Evolutionary conservation across 2,797 vertebrate genomes (phyloP).

Genomic region (Oreonectes daqikongensis): DNA sequence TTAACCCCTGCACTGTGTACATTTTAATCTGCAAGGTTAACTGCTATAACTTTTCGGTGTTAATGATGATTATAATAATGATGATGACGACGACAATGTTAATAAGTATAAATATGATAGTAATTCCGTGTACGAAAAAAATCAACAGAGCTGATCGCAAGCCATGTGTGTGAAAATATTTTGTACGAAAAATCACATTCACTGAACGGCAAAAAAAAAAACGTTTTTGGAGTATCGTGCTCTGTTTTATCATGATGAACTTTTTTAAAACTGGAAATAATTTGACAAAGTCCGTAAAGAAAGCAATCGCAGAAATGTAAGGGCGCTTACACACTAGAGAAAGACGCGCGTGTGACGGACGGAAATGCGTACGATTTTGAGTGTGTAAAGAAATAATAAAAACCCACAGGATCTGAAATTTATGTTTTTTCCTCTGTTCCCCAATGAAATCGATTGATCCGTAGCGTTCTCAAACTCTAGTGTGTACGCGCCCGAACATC

Average conservation of each 20-base stretch:
- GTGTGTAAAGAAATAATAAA: background rate
- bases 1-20: conserved; percentile 77
- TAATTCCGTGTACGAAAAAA: conserved; percentile 74
- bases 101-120: conserved; percentile 80
- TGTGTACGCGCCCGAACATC: conserved; percentile 14
- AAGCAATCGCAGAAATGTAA: conserved; percentile 62
- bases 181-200: conserved; percentile 75
- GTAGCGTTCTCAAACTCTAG: conserved; percentile 9
- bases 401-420: background rate
- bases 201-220: conserved; percentile 61
- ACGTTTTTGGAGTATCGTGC: conserved; percentile 73
- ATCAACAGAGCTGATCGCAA: conserved; percentile 66
- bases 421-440: background rate
- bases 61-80: conserved; percentile 69
- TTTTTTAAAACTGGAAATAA: conserved; percentile 63
- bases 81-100: conserved; percentile 67
- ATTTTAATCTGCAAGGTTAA: conserved; percentile 81
- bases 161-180: conserved; percentile 70
- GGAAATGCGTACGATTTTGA: background rate
- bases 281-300: conserved; percentile 48
- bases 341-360: background rate
- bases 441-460: background rate
- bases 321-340: conserved; percentile 29
- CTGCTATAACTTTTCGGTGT: conserved; percentile 81
- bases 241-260: conserved; percentile 80